phyloP scores from a whole-genome alignment of 2,113 vertebrate genomes.

The Gadus macrocephalus region DNA sequence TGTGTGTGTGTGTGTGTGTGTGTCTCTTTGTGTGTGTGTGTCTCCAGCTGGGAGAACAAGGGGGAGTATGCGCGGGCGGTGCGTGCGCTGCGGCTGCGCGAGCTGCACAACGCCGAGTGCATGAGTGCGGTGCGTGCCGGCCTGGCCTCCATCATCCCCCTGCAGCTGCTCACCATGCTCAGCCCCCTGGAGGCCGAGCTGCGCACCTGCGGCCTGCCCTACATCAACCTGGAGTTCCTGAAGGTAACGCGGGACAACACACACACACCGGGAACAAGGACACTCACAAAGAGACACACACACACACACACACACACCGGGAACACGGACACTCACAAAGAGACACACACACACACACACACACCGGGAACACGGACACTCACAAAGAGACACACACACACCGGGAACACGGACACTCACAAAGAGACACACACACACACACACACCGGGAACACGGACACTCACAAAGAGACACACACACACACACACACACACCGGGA shows the following conservation, averaged over 20 bases:
- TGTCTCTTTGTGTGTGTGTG: background rate
- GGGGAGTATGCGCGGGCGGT: conserved; percentile 85
- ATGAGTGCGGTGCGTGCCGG: conserved; percentile 88
- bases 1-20: no score
- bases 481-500: no score
- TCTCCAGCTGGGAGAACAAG: conserved; percentile 92
- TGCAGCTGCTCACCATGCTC: conserved; percentile 90
- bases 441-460: no score
- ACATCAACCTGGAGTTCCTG: conserved; percentile 95
- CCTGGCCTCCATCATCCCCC: conserved; percentile 89
- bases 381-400: no score
- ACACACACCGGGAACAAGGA: background rate
- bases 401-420: no score
- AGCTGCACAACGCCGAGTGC: conserved; percentile 87
- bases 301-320: no score
- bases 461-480: no score
- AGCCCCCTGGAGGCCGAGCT: conserved; percentile 92
- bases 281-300: no score
- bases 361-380: no score
- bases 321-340: no score
- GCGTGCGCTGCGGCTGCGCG: conserved; percentile 83
- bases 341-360: no score
- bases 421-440: no score
- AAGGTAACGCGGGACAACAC: conserved; percentile 72
- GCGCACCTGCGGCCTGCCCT: conserved; percentile 90